Conservation (phyloP, 2,113 vertebrate genomes). For the Labeo rohita region DNA sequence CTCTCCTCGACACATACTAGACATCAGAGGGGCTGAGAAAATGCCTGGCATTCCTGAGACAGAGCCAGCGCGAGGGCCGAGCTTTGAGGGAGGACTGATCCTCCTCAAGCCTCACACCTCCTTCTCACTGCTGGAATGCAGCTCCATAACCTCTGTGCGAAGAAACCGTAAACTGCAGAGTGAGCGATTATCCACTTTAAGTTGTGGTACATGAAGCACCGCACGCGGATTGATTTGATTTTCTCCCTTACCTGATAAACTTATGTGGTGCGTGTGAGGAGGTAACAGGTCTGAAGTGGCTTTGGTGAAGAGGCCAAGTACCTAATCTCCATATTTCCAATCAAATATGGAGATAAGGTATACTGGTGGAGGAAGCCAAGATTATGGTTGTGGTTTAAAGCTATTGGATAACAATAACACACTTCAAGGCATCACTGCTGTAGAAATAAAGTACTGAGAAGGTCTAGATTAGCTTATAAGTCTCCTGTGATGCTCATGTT, state of each 20-base stretch:
- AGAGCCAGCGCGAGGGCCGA: slow-evolving; percentile 66
- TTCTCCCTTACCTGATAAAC: neutral
- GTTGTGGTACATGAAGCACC: neutral
- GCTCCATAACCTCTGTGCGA: slow-evolving; percentile 45
- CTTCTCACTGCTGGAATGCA: slow-evolving; percentile 60
- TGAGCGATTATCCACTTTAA: neutral
- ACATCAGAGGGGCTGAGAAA: slow-evolving; percentile 75
- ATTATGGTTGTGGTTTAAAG: neutral
- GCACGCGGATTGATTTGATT: neutral
- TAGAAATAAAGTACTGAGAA: neutral
- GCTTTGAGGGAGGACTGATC: slow-evolving; percentile 66
- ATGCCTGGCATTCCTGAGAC: slow-evolving; percentile 79
- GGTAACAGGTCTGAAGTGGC: neutral
- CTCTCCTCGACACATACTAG: neutral
- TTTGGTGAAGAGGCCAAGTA: slow-evolving; percentile 12
- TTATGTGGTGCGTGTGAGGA: neutral
- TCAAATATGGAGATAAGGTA: slow-evolving; percentile 4
- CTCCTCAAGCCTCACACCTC: slow-evolving; percentile 41
- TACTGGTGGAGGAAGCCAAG: neutral
- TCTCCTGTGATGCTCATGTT: neutral
- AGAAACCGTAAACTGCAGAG: neutral
- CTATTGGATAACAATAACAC: neutral
- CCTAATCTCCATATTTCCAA: neutral
- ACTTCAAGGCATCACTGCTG: neutral
- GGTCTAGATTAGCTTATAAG: neutral